Conservation (phyloP, 2,113 vertebrate genomes). For the Thermophis baileyi region DNA sequence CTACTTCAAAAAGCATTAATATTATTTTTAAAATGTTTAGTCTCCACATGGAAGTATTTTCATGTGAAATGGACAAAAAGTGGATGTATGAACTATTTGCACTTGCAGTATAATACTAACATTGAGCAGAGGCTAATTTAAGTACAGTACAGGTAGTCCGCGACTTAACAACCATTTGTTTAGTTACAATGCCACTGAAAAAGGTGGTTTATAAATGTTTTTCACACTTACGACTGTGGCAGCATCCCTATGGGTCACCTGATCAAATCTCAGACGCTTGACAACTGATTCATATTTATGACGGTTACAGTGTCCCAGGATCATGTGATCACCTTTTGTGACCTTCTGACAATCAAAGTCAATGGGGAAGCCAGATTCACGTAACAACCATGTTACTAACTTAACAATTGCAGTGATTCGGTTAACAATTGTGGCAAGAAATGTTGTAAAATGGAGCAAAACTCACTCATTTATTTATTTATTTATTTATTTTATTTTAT, state of each 20-base stretch:
- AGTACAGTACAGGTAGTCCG: not conserved
- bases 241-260: not conserved
- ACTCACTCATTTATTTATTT: too few relatives aligned
- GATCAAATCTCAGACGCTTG: not conserved
- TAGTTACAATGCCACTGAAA: not conserved
- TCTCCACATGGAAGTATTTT: not conserved
- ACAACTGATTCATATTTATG: not conserved
- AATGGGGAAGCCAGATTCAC: not conserved
- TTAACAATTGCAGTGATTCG: not conserved
- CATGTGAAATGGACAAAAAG: not conserved
- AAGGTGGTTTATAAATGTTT: not conserved
- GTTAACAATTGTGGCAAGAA: not conserved
- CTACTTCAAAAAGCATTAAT: not conserved
- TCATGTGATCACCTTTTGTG: not conserved
- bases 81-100: not conserved
- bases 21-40: not conserved
- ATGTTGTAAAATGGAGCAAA: not conserved
- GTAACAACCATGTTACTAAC: not conserved
- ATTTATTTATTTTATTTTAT: too few relatives aligned
- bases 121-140: not conserved
- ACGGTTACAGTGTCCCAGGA: not conserved
- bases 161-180: not conserved
- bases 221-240: not conserved
- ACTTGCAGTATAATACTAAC: not conserved
- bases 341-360: not conserved